phyloP scores from a whole-genome alignment of 2,888 invertebrate genomes.

The Tiphia femorata region DNA sequence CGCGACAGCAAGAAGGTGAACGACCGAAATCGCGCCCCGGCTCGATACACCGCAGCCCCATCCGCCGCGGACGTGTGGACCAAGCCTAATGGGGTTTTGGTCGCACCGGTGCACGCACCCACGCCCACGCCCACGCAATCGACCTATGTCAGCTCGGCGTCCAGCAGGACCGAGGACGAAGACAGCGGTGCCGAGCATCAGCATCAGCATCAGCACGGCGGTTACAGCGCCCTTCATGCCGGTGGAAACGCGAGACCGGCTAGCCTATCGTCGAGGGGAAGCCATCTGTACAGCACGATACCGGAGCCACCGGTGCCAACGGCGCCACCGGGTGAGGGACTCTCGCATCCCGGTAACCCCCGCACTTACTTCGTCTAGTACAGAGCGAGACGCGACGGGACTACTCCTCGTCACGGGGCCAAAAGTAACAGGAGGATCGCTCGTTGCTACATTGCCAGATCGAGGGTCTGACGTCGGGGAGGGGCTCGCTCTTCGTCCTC shows the following conservation, averaged over 20 bases:
- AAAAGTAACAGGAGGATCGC: no score
- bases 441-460: no score
- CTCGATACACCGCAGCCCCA: slow-evolving; percentile 81
- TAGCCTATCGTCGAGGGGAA: slow-evolving; percentile 63
- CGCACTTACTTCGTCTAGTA: slow-evolving; percentile 66
- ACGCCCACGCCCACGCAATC: slow-evolving; percentile 77
- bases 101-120: slow-evolving; percentile 69
- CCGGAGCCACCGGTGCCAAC: slow-evolving; percentile 62
- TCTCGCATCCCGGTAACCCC: slow-evolving; percentile 59
- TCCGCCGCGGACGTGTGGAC: slow-evolving; percentile 78
- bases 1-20: slow-evolving; percentile 69
- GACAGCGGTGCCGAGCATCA: slow-evolving; percentile 75
- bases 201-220: slow-evolving; percentile 67
- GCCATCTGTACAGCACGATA: slow-evolving; percentile 66
- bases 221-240: slow-evolving; percentile 68
- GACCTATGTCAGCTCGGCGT: slow-evolving; percentile 73
- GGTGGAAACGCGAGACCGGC: slow-evolving; percentile 54
- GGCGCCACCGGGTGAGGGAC: slow-evolving; percentile 44
- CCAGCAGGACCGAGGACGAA: slow-evolving; percentile 76
- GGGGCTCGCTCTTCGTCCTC: no score
- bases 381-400: slow-evolving; percentile 4
- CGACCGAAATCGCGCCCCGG: slow-evolving; percentile 72
- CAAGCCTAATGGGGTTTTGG: slow-evolving; percentile 69
- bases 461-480: no score
- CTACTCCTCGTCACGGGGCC: no score